A percentile compares a stretch with the other conserved stretches of the same genome.
phyloP scores from a whole-genome alignment of 2,113 vertebrate species.

The Dolichotis patagonum region DNA sequence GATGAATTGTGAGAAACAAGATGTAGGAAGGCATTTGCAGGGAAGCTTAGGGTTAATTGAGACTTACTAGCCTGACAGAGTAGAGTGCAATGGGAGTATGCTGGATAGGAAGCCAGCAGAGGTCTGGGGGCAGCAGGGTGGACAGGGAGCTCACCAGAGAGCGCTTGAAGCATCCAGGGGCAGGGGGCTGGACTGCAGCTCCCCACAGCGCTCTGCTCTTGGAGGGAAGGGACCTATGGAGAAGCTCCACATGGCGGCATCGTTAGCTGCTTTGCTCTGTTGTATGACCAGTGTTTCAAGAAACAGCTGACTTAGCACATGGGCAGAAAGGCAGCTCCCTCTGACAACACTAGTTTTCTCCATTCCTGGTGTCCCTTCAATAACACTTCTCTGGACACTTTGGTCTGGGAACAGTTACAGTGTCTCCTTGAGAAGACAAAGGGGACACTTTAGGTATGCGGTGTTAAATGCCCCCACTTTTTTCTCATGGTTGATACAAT shows the following conservation, averaged over 20 bases:
- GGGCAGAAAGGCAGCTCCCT: background rate
- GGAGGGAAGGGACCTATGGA: background rate
- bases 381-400: background rate
- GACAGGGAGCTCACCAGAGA: background rate
- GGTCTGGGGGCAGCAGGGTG: background rate
- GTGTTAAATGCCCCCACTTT: background rate
- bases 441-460: background rate
- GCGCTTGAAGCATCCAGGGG: background rate
- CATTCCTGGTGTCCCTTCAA: background rate
- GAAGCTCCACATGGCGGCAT: background rate
- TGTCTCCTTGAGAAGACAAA: background rate
- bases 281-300: background rate
- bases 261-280: background rate
- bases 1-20: background rate
- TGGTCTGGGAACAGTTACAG: background rate
- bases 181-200: background rate
- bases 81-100: background rate
- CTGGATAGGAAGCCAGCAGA: background rate
- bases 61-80: background rate
- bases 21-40: background rate
- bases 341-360: background rate
- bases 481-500: background rate
- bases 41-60: background rate
- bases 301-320: background rate
- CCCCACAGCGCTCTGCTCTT: background rate